A percentile compares a stretch with the other conserved stretches of the same genome.
Conservation (phyloP, 2,113 vertebrate genomes). For the Empidonax alnorum region DNA sequence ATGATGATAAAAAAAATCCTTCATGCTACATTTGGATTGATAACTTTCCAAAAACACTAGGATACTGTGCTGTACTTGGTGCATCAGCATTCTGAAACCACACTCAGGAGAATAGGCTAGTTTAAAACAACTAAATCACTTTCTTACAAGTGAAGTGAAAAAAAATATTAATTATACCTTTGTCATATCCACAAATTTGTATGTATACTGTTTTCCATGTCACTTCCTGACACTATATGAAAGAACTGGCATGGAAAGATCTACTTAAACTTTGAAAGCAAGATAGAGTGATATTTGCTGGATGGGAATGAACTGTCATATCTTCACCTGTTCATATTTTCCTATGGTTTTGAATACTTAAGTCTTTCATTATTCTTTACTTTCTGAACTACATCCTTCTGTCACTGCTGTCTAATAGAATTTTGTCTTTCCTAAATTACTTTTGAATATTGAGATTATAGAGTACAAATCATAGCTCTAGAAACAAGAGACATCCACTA, state of each 20-base stretch:
- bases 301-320: not conserved
- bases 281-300: not conserved
- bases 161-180: not conserved
- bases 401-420: not conserved
- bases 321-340: not conserved
- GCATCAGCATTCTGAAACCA: not conserved
- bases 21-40: not conserved
- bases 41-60: not conserved
- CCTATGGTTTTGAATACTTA: not conserved
- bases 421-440: not conserved
- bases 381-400: not conserved
- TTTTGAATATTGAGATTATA: not conserved
- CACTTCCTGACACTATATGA: not conserved
- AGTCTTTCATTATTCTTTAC: not conserved
- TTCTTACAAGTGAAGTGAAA: not conserved
- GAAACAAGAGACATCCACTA: not conserved
- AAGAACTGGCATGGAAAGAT: not conserved
- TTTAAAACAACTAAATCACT: not conserved
- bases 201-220: not conserved
- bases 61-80: not conserved
- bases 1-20: not conserved
- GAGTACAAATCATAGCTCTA: not conserved
- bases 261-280: not conserved
- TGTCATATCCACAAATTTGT: not conserved
- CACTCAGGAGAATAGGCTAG: not conserved